A percentile compares a stretch with the other conserved stretches of the same genome.
phyloP scores from a whole-genome alignment of 2,888 invertebrate species.

The Ptilodon capucinus region DNA sequence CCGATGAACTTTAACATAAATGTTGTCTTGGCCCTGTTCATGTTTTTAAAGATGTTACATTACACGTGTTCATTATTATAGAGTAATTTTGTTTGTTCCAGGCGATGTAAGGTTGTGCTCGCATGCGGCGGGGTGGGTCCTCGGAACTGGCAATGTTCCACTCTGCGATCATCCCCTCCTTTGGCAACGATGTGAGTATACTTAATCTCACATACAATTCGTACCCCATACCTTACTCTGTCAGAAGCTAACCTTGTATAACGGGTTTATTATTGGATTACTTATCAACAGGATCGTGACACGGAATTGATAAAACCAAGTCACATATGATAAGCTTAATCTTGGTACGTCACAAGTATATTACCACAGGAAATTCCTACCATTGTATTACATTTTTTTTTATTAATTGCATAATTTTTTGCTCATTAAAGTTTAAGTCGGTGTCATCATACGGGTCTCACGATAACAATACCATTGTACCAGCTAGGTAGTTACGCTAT shows the following conservation, averaged over 20 bases:
- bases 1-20: too few relatives aligned
- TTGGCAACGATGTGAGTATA: slow-evolving; percentile 34
- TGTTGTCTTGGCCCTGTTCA: too few relatives aligned
- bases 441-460: background rate
- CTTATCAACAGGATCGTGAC: slow-evolving; percentile 7
- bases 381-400: background rate
- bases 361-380: background rate
- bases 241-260: background rate
- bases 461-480: background rate
- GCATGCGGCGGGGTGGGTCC: slow-evolving; percentile 13
- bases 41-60: background rate
- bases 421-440: background rate
- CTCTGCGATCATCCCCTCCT: slow-evolving; percentile 13
- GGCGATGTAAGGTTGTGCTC: slow-evolving; percentile 27
- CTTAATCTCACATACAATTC: background rate
- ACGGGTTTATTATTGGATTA: background rate
- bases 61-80: slow-evolving; percentile 1
- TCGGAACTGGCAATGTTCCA: slow-evolving; percentile 36
- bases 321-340: background rate
- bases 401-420: background rate
- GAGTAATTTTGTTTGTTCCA: slow-evolving; percentile 36
- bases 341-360: background rate
- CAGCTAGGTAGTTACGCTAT: background rate
- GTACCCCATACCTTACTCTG: background rate
- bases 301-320: background rate